Conservation (phyloP, 2,797 vertebrate genomes). For the Pogonophryne albipinna region DNA sequence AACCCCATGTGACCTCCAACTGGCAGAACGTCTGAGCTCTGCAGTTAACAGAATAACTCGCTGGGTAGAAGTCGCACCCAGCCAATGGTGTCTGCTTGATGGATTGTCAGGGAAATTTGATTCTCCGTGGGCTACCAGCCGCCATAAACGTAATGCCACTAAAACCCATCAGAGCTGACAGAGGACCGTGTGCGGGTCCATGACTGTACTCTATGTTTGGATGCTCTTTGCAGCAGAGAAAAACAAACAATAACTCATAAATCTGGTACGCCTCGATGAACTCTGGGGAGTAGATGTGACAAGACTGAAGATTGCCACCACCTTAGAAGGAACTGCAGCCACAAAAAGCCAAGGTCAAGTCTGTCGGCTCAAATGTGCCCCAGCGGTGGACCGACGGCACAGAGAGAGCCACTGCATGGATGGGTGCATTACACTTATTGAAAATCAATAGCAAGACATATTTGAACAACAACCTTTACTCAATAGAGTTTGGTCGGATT, state of each 20-base stretch:
- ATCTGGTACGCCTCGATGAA: slow-evolving; percentile 48
- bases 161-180: slow-evolving; percentile 35
- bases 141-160: slow-evolving; percentile 48
- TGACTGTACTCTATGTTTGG: slow-evolving; percentile 20
- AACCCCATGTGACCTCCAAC: slow-evolving; percentile 31
- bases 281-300: slow-evolving; percentile 61
- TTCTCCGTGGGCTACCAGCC: slow-evolving; percentile 48
- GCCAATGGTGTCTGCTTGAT: slow-evolving; percentile 56
- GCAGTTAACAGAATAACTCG: slow-evolving; percentile 58
- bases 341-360: slow-evolving; percentile 73
- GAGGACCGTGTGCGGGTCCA: slow-evolving; percentile 17
- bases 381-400: slow-evolving; percentile 67
- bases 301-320: slow-evolving; percentile 53
- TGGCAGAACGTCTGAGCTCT: slow-evolving; percentile 54
- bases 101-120: slow-evolving; percentile 58
- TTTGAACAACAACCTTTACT: slow-evolving; percentile 65
- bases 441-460: slow-evolving; percentile 84
- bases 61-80: slow-evolving; percentile 48
- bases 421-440: slow-evolving; percentile 76
- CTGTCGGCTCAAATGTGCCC: slow-evolving; percentile 61
- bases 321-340: slow-evolving; percentile 48
- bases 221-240: slow-evolving; percentile 12
- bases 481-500: slow-evolving; percentile 51
- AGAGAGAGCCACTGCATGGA: slow-evolving; percentile 62
- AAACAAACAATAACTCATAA: slow-evolving; percentile 47